Base-by-base conservation (phyloP, 2,888 invertebrate genomes). In the Tanytarsus gracilentus region DNA sequence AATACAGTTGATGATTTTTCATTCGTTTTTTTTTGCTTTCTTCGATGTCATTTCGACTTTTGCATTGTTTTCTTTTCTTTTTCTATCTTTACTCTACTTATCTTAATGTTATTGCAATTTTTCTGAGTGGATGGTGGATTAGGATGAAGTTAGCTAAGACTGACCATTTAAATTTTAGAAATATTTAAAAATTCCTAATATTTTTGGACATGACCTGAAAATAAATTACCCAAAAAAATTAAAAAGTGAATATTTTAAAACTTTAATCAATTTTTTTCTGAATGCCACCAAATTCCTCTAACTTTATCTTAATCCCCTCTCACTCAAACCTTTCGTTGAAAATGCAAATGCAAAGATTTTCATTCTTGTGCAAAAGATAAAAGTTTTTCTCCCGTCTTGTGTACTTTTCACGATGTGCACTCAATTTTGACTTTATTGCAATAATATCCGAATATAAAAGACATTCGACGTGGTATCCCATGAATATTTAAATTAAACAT, bases 401-500 rank as follows among this genome's bases (percentile, higher is more conserved):
- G n/a, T n/a, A n/a, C n/a, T n/a, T n/a, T n/a, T n/a, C n/a, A n/a
- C n/a, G n/a, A n/a, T n/a, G n/a, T n/a, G n/a, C n/a, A n/a, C n/a
- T n/a, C n/a, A n/a, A n/a, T n/a, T n/a, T n/a, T n/a, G n/a, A n/a
- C n/a, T n/a, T n/a, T n/a, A n/a, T n/a, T n/a, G n/a, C n/a, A n/a
- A n/a, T n/a, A n/a, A n/a, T n/a, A n/a, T n/a, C n/a, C n/a, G 6
- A 18, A 44, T 11, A 40, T 18, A 18, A 40, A 21, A 44, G 23
- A 44, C 23, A 44, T 58, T 58, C n/a, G n/a, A n/a, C n/a, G n/a
- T n/a, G n/a, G n/a, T n/a, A n/a, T n/a, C n/a, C n/a, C 58, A 58
- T 58, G 58, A 58, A 58, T 58, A 58, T 58, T 58, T 48, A 58
- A 58, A 58, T 58, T 48, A 48, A 27, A 29, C 44, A 58, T 58